Percentiles rank a stretch among this genome's conserved stretches.
Evolutionary conservation across 2,888 invertebrate genomes (phyloP).

Genomic region (Drosophila subsilvestris): DNA sequence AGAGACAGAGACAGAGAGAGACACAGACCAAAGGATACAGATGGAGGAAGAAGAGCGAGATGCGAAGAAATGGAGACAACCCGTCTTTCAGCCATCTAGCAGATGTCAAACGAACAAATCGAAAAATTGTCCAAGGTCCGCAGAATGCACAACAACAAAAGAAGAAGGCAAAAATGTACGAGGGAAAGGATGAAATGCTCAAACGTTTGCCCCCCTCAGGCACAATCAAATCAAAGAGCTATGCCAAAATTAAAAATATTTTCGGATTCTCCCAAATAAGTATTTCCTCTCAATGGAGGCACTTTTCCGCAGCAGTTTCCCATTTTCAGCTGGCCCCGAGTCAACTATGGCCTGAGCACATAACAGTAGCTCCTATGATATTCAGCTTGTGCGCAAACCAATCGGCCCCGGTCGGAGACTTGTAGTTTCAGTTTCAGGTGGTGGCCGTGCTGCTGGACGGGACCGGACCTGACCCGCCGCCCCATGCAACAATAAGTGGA

Average conservation of each 20-base stretch:
- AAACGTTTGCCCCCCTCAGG: conserved; percentile 15
- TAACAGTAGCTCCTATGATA: not conserved
- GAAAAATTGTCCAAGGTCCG: conserved; percentile 38
- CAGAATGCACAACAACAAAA: conserved; percentile 30
- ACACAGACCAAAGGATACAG: not conserved
- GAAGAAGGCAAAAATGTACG: conserved; percentile 2
- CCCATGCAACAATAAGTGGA: conserved; percentile 61
- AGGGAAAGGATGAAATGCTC: conserved; percentile 16
- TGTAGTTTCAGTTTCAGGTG: conserved; percentile 42
- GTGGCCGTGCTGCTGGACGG: not conserved
- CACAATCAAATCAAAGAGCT: conserved; percentile 49
- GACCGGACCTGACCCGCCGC: conserved; percentile 14
- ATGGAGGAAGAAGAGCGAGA: conserved; percentile 5
- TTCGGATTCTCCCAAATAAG: conserved; percentile 22
- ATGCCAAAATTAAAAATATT: conserved; percentile 54
- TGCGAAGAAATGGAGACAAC: conserved; percentile 19
- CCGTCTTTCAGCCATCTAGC: conserved; percentile 25
- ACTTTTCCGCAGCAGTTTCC: conserved; percentile 5
- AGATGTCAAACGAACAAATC: conserved; percentile 48
- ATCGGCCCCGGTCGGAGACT: not conserved
- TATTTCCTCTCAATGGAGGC: conserved; percentile 27
- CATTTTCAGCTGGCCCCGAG: not conserved
- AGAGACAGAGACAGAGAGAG: conserved; percentile 26
- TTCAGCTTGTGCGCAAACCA: conserved; percentile 24
- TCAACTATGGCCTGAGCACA: conserved; percentile 5